Evolutionary conservation across 1,140 invertebrate species (phyloP), one percentile per base, ranked within the genome.

Genomic region (Goniozus legneri): DNA sequence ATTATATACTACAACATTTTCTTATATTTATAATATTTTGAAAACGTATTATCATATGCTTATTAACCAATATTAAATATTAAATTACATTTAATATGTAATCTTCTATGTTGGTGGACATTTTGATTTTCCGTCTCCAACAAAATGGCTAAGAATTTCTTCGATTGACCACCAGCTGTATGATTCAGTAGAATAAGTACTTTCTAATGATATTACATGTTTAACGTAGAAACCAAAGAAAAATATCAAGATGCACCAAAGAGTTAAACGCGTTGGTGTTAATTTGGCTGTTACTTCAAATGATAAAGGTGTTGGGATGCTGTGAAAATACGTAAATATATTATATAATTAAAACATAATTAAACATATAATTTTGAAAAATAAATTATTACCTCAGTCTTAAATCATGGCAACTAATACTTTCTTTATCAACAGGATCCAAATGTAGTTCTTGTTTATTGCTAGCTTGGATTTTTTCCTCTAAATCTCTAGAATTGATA

Each of bases 181-280:
- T 7, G 59, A 47, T 4, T 43, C 15, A 4, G 33, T 35, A 13
- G 40, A 30, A 27, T 52, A 57, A 10, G 19, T 33, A 14, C 38
- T 51, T 10, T 34, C 33, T 1, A 53, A 48, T 1, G 61, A 64
- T 10, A 65, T 52, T 8, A 55, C 47, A 8, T 60, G 54, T 16
- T 64, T 65, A 7, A 62, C 40, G 41, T 60, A 69, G 37, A 68
- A 64, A 33, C 66, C 65, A 37, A 69, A 40, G 20, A 69, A 47
- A 32, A 73, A 70, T n/a, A 70, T 48, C 2, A 65, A 22, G 8
- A 60, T 43, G 16, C 54, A 53, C 58, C 60, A 67, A 0, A 67
- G 14, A 18, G 66, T 40, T 2, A 47, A 47, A 21, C 47, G 53
- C 55, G 58, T 62, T 7, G 44, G 30, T 18, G 50, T 18, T 3